Evolutionary conservation across 2,888 invertebrate genomes (phyloP).

Genomic region (Strigamia transsilvanica): DNA sequence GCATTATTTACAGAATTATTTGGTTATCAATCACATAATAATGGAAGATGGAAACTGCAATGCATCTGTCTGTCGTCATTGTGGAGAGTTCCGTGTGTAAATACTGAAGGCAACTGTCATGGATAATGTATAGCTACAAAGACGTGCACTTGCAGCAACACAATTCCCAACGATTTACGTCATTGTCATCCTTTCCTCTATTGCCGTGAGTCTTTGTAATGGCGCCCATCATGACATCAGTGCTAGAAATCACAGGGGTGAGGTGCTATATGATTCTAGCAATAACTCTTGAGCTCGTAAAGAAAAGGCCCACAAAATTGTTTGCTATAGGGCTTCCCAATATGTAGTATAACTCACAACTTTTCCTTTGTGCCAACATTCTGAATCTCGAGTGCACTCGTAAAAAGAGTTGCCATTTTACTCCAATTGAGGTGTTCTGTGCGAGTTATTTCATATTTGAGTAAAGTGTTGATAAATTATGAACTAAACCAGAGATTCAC

Average conservation of each 20-base stretch:
- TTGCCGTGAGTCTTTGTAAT: constrained; percentile 29
- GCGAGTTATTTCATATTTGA: no score
- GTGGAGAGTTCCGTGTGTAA: constrained; percentile 7
- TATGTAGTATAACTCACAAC: constrained; percentile 22
- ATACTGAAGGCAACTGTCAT: constrained; percentile 33
- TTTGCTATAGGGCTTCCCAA: constrained; percentile 17
- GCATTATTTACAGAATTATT: constrained; percentile 24
- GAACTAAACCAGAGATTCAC: no score
- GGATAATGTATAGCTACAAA: constrained; percentile 13
- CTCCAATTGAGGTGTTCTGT: no score
- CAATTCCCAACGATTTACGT: constrained; percentile 36
- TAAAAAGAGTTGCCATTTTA: no score
- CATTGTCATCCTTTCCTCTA: constrained; percentile 40
- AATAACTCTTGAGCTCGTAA: constrained; percentile 41
- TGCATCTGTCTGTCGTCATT: constrained; percentile 11
- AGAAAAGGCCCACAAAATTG: constrained; percentile 10
- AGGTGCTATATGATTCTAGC: constrained; percentile 33
- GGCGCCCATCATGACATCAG: constrained; percentile 37
- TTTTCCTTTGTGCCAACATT: background rate
- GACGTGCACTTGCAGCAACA: constrained; percentile 39
- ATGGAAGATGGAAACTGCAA: background rate
- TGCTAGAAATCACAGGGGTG: constrained; percentile 42
- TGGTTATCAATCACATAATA: background rate
- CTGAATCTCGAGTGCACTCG: background rate
- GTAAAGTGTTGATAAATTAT: no score